These are phyloP conservation scores for Scomber scombrus DNA, from an alignment of 2,113 vertebrate species.

Conservation along the genomic window DNA sequence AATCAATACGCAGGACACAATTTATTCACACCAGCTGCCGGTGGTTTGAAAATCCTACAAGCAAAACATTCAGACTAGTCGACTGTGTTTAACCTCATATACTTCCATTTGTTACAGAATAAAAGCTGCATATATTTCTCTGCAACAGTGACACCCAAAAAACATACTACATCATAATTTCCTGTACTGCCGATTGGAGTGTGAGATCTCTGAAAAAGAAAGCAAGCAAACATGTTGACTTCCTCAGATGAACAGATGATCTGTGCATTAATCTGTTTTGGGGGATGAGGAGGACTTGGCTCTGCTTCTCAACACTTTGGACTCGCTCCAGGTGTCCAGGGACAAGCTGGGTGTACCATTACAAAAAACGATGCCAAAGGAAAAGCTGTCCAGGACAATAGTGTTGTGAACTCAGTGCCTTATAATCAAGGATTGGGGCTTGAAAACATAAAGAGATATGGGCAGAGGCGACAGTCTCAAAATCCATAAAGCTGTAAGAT, in stretches of 20 bases:
- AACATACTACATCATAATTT: slow-evolving; percentile 5
- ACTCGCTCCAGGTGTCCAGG: slow-evolving; percentile 53
- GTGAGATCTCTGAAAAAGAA: not conserved
- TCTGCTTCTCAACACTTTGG: slow-evolving; percentile 19
- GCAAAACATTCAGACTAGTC: slow-evolving; percentile 15
- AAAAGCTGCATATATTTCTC: slow-evolving; percentile 13
- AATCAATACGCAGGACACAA: slow-evolving; percentile 68
- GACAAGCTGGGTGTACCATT: slow-evolving; percentile 61
- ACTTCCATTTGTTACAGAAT: slow-evolving; percentile 6
- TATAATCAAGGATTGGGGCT: not conserved
- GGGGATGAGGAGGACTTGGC: slow-evolving; percentile 42
- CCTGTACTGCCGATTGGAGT: slow-evolving; percentile 20
- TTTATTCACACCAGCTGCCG: slow-evolving; percentile 45
- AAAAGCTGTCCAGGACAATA: slow-evolving; percentile 21
- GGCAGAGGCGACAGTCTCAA: not conserved
- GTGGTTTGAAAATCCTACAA: slow-evolving; percentile 23
- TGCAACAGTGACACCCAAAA: slow-evolving; percentile 14
- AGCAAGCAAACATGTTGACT: not conserved
- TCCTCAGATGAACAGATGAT: slow-evolving; percentile 38
- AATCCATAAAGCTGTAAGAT: not conserved
- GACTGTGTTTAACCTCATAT: slow-evolving; percentile 34
- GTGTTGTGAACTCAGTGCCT: not conserved
- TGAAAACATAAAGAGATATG: slow-evolving; percentile 1
- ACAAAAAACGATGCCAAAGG: slow-evolving; percentile 29
- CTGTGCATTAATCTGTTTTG: slow-evolving; percentile 33